Base-by-base conservation (phyloP, 2,113 vertebrate genomes). In the Percina caprodes region DNA sequence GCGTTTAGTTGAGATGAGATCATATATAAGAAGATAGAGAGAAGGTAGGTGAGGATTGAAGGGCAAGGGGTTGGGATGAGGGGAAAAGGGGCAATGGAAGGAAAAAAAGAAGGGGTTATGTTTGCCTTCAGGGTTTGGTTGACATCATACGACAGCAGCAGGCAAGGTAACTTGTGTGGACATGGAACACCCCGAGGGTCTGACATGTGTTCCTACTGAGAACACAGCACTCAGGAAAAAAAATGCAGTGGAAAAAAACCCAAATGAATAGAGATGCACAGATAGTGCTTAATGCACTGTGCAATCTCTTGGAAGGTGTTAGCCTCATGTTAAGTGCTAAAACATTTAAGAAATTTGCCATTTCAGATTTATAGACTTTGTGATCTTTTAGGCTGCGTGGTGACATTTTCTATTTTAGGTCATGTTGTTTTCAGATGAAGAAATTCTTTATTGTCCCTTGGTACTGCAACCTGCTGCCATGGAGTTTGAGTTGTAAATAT, bases 141-240 rank as follows among this genome's bases (percentile, higher is more conserved):
- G 81, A 83, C 72, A 69, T 51, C 48, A 51, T 85, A 75, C 23
- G 48, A 88, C 24, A 70, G 80, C 77, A 74, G 86, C 80, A 82
- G 54, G 80, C 42, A 19, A 35, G n/a, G 45, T 6, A 76, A 90
- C 89, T 15, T 85, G 89, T 88, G 80, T 16, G 66, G 74, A 89
- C 90, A 91, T 77, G 86, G 88, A 86, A 74, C 61, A 67, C 79
- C 86, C 72, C 1, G 49, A 75, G 75, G 94, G 69, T 81, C 77
- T 24, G 56, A 83, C 90, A 83, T 83, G 86, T 83, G 84, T 88
- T 89, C 80, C 84, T 54, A 35, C 80, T 74, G 79, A 82, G 69
- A 77, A 73, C 60, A 72, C 3, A 6, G 1, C 1, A 2, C 19
- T n/a, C 52, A 74, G 55, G 56, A 65, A 35, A 33, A 19, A 59